Evolutionary conservation across 2,888 invertebrate species (phyloP).

Genomic region (Aplocera efformata): DNA sequence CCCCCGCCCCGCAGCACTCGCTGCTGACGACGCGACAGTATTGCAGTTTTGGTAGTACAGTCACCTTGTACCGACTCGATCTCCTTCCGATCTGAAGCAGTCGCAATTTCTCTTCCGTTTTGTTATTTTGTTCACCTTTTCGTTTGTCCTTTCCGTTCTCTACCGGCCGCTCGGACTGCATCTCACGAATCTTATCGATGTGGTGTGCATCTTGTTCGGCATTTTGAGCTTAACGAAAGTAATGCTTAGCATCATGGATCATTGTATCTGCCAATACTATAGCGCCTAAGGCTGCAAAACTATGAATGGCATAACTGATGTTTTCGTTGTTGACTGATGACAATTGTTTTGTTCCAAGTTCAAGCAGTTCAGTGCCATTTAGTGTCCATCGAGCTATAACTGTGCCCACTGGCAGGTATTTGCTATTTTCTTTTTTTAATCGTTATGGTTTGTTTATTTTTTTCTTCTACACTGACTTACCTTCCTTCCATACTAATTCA

Average conservation of each 20-base stretch:
- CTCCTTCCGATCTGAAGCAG: constrained; percentile 69
- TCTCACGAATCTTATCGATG: constrained; percentile 18
- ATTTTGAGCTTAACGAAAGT: constrained; percentile 21
- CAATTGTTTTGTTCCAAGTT: constrained; percentile 23
- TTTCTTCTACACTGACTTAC: constrained; percentile 46
- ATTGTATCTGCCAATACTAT: constrained; percentile 5
- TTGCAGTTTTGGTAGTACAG: constrained; percentile 97
- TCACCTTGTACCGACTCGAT: constrained; percentile 79
- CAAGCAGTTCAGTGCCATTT: constrained; percentile 25
- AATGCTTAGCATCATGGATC: constrained; percentile 8
- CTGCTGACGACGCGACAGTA: constrained; percentile 93
- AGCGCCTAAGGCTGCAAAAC: constrained; percentile 14
- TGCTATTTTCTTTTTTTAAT: constrained; percentile 25
- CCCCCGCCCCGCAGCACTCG: constrained; percentile 82
- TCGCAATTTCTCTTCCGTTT: constrained; percentile 69
- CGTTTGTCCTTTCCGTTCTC: constrained; percentile 21
- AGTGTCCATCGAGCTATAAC: constrained; percentile 36
- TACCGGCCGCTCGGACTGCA: constrained; percentile 15
- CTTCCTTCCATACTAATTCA: constrained; percentile 11
- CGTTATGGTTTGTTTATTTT: constrained; percentile 36
- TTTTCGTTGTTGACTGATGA: constrained; percentile 15
- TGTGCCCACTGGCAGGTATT: constrained; percentile 27
- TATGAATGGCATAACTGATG: constrained; percentile 13
- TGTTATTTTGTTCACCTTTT: constrained; percentile 39
- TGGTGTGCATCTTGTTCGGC: constrained; percentile 27